Evolutionary conservation across 2,797 vertebrate genomes (phyloP).

Genomic region (Xiphophorus birchmanni): DNA sequence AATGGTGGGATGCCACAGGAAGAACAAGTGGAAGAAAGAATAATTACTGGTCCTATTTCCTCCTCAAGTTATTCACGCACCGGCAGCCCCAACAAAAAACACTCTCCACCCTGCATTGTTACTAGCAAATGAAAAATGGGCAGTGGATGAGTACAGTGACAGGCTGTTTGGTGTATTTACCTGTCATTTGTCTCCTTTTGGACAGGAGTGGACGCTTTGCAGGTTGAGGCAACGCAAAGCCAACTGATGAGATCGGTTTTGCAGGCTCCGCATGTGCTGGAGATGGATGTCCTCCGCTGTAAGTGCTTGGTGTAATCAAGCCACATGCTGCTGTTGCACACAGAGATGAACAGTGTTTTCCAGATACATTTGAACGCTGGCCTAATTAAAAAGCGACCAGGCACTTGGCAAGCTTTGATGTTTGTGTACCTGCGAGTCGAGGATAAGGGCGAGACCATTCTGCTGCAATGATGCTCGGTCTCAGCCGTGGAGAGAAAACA

Average conservation of each 20-base stretch:
- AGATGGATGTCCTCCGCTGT: slow-evolving; percentile 61
- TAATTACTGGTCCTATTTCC: slow-evolving; percentile 76
- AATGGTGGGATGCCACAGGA: slow-evolving; percentile 64
- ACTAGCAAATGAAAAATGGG: slow-evolving; percentile 75
- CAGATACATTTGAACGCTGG: slow-evolving; percentile 66
- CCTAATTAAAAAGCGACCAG: slow-evolving; percentile 75
- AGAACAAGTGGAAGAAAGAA: slow-evolving; percentile 72
- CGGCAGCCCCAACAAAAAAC: slow-evolving; percentile 57
- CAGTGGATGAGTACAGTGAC: slow-evolving; percentile 59
- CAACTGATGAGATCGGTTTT: slow-evolving; percentile 63
- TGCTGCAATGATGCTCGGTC: slow-evolving; percentile 62
- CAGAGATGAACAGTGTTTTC: slow-evolving; percentile 64
- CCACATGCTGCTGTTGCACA: slow-evolving; percentile 66
- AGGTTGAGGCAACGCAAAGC: slow-evolving; percentile 35
- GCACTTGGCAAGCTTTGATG: slow-evolving; percentile 73
- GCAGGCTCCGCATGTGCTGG: slow-evolving; percentile 43
- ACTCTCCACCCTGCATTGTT: slow-evolving; percentile 67
- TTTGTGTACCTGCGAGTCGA: slow-evolving; percentile 72
- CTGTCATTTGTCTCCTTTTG: slow-evolving; percentile 73
- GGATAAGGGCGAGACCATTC: slow-evolving; percentile 72
- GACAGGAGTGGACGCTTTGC: slow-evolving; percentile 65
- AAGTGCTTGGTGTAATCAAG: slow-evolving; percentile 58
- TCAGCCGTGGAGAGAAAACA: slow-evolving; percentile 67
- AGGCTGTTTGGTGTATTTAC: slow-evolving; percentile 72
- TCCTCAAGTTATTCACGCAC: slow-evolving; percentile 70